phyloP scores from a whole-genome alignment of 2,888 invertebrate species.

The Oscheius myriophilus region DNA sequence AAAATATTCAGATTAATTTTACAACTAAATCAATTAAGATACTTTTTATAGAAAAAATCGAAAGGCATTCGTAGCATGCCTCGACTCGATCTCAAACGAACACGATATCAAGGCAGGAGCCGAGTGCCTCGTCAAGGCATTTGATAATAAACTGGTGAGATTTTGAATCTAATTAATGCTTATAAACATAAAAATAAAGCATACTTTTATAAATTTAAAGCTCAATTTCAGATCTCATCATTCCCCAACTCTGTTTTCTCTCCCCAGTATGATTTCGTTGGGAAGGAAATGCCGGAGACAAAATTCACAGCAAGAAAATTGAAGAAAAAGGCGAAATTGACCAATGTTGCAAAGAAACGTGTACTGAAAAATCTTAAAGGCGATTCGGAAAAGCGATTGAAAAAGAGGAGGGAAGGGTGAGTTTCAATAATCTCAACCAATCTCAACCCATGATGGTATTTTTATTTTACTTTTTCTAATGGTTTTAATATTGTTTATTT shows the following conservation, averaged over 20 bases:
- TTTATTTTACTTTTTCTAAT: not conserved
- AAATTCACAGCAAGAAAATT: conserved; percentile 5
- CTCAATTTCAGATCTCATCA: conserved; percentile 18
- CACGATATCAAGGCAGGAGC: conserved; percentile 58
- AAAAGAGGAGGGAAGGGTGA: not conserved
- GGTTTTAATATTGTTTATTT: not conserved
- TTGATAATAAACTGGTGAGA: conserved; percentile 51
- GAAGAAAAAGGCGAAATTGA: conserved; percentile 8
- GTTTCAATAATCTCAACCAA: not conserved
- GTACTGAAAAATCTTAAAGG: conserved; percentile 4
- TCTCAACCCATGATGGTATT: not conserved
- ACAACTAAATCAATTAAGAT: too few relatives aligned
- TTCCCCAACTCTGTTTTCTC: conserved; percentile 21
- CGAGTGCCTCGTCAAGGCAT: conserved; percentile 58
- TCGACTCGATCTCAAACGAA: conserved; percentile 56
- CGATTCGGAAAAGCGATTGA: not conserved
- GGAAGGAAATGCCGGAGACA: conserved; percentile 16
- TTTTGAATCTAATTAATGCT: not conserved
- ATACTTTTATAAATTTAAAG: too few relatives aligned
- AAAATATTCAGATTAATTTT: too few relatives aligned
- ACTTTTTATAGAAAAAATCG: conserved; percentile 43
- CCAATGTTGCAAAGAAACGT: conserved; percentile 7
- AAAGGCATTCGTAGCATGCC: conserved; percentile 58
- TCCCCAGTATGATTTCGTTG: conserved; percentile 32
- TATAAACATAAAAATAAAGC: too few relatives aligned